Conservation (phyloP, 2,113 vertebrate species). For the Chamaea fasciata region DNA sequence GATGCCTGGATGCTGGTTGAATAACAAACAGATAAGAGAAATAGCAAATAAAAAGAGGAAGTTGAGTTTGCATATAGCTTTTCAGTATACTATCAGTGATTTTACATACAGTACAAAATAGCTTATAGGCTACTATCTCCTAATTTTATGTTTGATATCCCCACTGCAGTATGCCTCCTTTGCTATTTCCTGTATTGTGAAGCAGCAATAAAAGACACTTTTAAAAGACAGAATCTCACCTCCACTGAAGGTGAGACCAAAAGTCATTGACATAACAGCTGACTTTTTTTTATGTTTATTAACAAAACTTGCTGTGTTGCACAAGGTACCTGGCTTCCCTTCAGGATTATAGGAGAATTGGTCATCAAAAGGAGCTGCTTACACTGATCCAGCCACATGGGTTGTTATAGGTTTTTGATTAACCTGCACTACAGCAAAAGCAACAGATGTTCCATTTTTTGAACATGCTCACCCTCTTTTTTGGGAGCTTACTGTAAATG, state of each 20-base stretch:
- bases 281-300: neutral
- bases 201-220: neutral
- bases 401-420: neutral
- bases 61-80: neutral
- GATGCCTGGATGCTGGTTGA: neutral
- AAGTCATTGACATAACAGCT: neutral
- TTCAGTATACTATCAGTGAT: neutral
- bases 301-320: neutral
- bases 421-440: neutral
- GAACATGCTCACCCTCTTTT: neutral
- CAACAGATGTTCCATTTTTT: neutral
- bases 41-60: neutral
- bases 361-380: neutral
- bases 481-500: neutral
- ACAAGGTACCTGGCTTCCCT: neutral
- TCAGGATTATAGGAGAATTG: neutral
- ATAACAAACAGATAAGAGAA: neutral
- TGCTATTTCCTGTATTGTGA: neutral
- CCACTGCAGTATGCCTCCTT: neutral
- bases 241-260: neutral
- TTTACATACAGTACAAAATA: neutral
- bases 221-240: neutral
- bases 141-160: conserved; percentile 2
- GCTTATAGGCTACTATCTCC: neutral
- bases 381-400: neutral